Base-by-base conservation (phyloP, 2,888 invertebrate species). In the Acronicta alni region DNA sequence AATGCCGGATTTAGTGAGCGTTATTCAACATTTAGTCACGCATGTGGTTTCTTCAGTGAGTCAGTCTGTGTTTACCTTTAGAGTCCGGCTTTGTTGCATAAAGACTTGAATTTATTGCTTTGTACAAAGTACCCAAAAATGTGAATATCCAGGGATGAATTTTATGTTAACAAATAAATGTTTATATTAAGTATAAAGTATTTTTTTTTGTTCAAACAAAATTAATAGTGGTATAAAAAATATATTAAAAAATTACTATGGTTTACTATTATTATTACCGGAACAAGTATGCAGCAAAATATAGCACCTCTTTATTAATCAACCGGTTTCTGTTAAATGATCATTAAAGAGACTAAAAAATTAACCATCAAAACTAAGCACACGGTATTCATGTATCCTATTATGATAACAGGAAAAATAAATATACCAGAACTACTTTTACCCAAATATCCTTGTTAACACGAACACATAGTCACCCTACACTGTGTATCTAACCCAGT, bases 401-500 rank as follows among this genome's bases (percentile, higher is more conserved):
- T n/a, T n/a, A n/a, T n/a, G n/a, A n/a, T n/a, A n/a, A n/a, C n/a
- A n/a, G n/a, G n/a, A n/a, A n/a, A n/a, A n/a, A n/a, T n/a, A n/a
- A n/a, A n/a, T n/a, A 26, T 8, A 47, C 2, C 23, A 38, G 7
- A 47, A 32, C 1, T 15, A 17, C 12, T 10, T 14, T 0, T n/a
- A 3, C 9, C 12, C 7, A 15, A 16, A 41, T 37, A 0, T 57
- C 43, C 38, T 0, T 0, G 10, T 14, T 32, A 47, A 35, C 1
- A 26, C 12, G 1, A 45, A 26, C 8, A 3, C 14, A 30, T 60
- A 3, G 68, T 39, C 57, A 46, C 37, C 18, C 0, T 38, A 58
- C 52, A 37, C 14, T 74, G 35, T 75, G 70, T 74, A 62, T 57
- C 60, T 77, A 77, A 77, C 78, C 78, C 46, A 76, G 63, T 68